phyloP scores from a whole-genome alignment of 2,888 invertebrate species.

The Iselma pallidipennis region DNA sequence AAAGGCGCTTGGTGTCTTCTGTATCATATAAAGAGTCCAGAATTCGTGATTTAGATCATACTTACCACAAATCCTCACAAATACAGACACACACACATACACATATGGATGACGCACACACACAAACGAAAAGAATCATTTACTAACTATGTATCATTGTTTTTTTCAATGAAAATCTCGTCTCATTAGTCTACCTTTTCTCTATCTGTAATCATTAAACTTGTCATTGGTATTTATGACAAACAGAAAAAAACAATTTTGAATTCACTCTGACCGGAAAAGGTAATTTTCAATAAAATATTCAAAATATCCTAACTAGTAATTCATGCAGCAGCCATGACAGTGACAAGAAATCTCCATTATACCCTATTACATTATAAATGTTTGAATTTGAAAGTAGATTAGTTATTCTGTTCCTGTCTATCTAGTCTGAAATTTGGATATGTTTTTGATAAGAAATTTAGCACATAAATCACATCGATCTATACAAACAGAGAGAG shows the following conservation, averaged over 20 bases:
- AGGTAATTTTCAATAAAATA: slow-evolving; percentile 30
- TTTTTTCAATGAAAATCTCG: too few species aligned
- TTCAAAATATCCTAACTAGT: slow-evolving; percentile 42
- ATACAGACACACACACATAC: slow-evolving; percentile 2
- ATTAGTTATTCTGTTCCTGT: neutral
- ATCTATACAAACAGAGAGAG: too few species aligned
- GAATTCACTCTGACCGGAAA: slow-evolving; percentile 17
- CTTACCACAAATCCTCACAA: slow-evolving; percentile 39
- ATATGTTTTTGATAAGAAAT: neutral
- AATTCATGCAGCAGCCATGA: slow-evolving; percentile 37
- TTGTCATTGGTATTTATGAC: slow-evolving; percentile 9
- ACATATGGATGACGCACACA: too few species aligned
- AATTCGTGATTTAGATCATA: slow-evolving; percentile 45
- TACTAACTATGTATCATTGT: neutral
- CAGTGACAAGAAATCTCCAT: slow-evolving; percentile 50
- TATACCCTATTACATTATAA: slow-evolving; percentile 49
- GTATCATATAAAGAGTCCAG: slow-evolving; percentile 42
- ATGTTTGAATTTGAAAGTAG: slow-evolving; percentile 38
- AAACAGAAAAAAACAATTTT: slow-evolving; percentile 6
- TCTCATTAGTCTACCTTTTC: too few species aligned
- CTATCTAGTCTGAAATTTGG: neutral
- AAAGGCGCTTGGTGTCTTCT: slow-evolving; percentile 48
- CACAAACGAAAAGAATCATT: neutral
- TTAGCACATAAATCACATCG: too few species aligned
- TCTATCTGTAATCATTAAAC: slow-evolving; percentile 16